These are phyloP conservation scores for Microtus richardsoni DNA, from an alignment of 2,113 vertebrate species.

Conservation along the genomic window DNA sequence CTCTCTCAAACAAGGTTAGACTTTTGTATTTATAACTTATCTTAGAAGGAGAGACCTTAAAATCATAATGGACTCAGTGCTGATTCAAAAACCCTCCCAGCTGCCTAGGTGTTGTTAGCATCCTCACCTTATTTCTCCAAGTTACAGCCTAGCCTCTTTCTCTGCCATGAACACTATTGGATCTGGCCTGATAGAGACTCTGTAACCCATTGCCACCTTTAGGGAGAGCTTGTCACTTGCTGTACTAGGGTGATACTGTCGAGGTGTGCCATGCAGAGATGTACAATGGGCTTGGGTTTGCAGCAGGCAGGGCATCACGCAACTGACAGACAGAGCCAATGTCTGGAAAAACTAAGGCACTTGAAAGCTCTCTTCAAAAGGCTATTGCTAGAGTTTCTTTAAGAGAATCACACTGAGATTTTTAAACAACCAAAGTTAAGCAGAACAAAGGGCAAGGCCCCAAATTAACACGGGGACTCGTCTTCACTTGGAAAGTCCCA, in stretches of 20 bases:
- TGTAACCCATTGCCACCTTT: background rate
- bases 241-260: background rate
- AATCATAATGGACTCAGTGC: background rate
- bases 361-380: background rate
- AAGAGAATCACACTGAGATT: background rate
- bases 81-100: background rate
- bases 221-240: background rate
- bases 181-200: background rate
- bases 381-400: background rate
- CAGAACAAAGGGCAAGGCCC: background rate
- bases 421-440: background rate
- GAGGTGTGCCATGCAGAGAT: background rate
- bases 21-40: background rate
- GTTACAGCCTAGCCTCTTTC: background rate
- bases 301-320: too few relatives aligned
- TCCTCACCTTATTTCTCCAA: background rate
- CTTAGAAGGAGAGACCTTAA: background rate
- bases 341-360: background rate
- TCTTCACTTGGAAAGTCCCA: background rate
- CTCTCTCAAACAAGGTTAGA: background rate
- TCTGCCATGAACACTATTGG: background rate
- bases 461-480: background rate
- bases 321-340: background rate
- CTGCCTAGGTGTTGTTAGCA: background rate
- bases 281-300: background rate